Evolutionary conservation across 2,113 vertebrate species (phyloP).

Genomic region (Cranoglanis bouderius): DNA sequence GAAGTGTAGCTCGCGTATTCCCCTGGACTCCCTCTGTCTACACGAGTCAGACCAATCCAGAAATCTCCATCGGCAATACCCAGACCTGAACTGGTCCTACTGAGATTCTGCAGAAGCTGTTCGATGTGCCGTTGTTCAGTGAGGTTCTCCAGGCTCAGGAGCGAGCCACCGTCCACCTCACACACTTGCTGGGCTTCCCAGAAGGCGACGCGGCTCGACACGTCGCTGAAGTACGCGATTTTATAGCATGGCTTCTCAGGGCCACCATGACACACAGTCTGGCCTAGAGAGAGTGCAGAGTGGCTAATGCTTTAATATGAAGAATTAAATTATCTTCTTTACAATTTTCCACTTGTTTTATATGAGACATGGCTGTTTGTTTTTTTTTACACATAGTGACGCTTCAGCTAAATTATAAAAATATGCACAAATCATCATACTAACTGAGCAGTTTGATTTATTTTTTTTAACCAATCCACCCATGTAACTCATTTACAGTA

Average conservation of each 20-base stretch:
- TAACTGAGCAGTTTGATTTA: background rate
- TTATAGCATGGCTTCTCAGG: conserved; percentile 85
- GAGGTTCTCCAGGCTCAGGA: conserved; percentile 84
- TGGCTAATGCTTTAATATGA: background rate
- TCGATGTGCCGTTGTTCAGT: conserved; percentile 86
- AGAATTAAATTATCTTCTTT: too few species aligned
- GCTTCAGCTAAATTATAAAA: too few species aligned
- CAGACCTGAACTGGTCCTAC: conserved; percentile 65
- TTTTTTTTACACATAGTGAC: background rate
- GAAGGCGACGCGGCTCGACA: conserved; percentile 89
- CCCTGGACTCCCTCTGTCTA: conserved; percentile 67
- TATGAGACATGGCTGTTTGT: background rate
- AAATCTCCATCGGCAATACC: conserved; percentile 92
- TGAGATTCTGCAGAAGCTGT: conserved; percentile 81
- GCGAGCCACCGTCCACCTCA: conserved; percentile 80
- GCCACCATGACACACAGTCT: conserved; percentile 84
- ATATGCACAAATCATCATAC: background rate
- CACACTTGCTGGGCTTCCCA: conserved; percentile 85
- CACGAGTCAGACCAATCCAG: conserved; percentile 93
- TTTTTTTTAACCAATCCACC: background rate
- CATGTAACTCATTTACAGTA: background rate
- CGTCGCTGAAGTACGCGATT: conserved; percentile 91
- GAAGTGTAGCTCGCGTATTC: conserved; percentile 66
- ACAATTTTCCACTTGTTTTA: background rate
- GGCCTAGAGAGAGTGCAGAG: conserved; percentile 74